Base-by-base conservation (phyloP, 2,113 vertebrate species). In the Triplophysa siluroides region DNA sequence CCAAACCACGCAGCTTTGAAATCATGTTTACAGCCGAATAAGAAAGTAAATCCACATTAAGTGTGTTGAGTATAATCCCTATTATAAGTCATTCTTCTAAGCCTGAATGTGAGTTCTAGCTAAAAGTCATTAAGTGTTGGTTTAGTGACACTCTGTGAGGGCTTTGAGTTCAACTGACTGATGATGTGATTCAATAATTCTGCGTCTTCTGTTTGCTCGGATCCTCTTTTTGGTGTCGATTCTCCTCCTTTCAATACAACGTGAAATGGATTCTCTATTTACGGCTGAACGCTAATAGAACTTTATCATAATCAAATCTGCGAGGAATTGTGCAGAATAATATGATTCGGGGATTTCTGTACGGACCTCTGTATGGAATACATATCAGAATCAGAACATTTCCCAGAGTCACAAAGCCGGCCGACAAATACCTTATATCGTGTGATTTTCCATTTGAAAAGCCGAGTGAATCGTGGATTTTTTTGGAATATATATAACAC, bases 331-430 rank as follows among this genome's bases (percentile, higher is more conserved):
- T 65, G 82, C 81, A 89, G 95, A 91, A 96, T 94, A 93, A 96
- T 96, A 43, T 7, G 38, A 26, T 50, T 29, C 16, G 16, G 2
- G 73, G 73, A 50, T 76, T 74, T 60, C 33, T 8, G 63, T 62
- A 38, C 58, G 91, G 95, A 92, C 95, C 94, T 87, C 94, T 94
- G 87, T 95, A 95, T 88, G 94, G 92, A 76, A 93, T 91, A 81
- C 93, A 90, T 88, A 95, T 94, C 83, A 92, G 88, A 92, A 94
- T 87, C 93, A 93, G n/a, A 92, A 68, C 68, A 83, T 78, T 85
- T 61, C 81, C 11, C 16, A 11, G 41, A 67, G 70, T 74, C 74
- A 82, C 79, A 84, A 87, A 83, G 76, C 78, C 84, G 24, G 29
- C 64, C 76, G 87, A 86, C 82, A 74, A 76, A 81, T 65, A 86